These are phyloP conservation scores for Cryptocephalus moraei DNA, from an alignment of 2,888 invertebrate genomes.

Conservation along the genomic window DNA sequence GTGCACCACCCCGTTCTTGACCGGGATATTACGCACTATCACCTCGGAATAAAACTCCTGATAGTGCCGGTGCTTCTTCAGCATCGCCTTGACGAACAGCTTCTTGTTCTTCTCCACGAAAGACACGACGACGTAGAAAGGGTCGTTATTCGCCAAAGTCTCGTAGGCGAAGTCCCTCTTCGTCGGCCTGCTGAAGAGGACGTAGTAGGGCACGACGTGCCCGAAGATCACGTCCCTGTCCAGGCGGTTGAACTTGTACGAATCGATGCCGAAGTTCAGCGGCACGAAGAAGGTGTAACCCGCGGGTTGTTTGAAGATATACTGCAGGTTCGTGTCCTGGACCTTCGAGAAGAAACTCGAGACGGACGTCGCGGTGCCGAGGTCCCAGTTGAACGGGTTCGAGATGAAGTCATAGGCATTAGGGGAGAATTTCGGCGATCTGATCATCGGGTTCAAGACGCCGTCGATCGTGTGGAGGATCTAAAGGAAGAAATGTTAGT, in stretches of 20 bases:
- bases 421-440: constrained; percentile 48
- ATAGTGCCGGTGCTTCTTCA: constrained; percentile 48
- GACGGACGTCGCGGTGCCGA: constrained; percentile 14
- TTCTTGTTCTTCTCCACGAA: constrained; percentile 58
- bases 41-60: constrained; percentile 79
- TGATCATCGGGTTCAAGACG: constrained; percentile 66
- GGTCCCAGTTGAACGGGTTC: constrained; percentile 38
- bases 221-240: constrained; percentile 75
- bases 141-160: constrained; percentile 69
- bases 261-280: constrained; percentile 76
- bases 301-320: constrained; percentile 61
- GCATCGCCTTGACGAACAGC: constrained; percentile 59
- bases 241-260: constrained; percentile 46
- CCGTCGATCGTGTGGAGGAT: constrained; percentile 78
- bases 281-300: constrained; percentile 82
- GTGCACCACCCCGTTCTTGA: constrained; percentile 85
- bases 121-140: constrained; percentile 67
- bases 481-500: constrained; percentile 37
- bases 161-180: constrained; percentile 60
- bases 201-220: constrained; percentile 75
- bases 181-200: constrained; percentile 75
- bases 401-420: constrained; percentile 68
- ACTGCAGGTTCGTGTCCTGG: constrained; percentile 52
- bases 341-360: constrained; percentile 56
- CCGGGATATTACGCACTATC: constrained; percentile 77